phyloP scores from a whole-genome alignment of 2,113 vertebrate genomes.

The Phylloscopus trochiloides region DNA sequence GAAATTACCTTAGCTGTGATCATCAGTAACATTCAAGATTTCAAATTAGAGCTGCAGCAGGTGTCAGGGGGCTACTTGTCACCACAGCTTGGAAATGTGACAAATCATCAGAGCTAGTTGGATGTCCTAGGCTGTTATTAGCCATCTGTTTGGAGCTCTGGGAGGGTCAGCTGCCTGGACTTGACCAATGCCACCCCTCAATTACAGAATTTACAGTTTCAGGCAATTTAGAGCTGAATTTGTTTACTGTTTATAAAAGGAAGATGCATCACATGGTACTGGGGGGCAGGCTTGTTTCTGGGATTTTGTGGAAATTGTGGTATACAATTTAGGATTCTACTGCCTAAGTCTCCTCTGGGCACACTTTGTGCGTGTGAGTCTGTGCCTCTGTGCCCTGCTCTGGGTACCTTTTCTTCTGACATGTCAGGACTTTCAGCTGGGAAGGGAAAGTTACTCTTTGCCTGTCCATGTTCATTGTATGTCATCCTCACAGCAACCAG shows the following conservation, averaged over 20 bases:
- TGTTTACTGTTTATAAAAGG: not conserved
- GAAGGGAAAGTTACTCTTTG: not conserved
- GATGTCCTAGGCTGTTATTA: slow-evolving; percentile 59
- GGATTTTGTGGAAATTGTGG: not conserved
- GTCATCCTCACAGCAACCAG: not conserved
- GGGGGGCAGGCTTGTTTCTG: not conserved
- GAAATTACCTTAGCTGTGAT: not conserved
- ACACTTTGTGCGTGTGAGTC: not conserved
- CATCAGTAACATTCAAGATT: not conserved
- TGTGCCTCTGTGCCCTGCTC: not conserved
- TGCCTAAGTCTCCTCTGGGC: not conserved
- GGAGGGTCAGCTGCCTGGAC: slow-evolving; percentile 33
- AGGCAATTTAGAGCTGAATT: not conserved
- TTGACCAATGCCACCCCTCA: slow-evolving; percentile 24
- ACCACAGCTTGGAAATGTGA: slow-evolving; percentile 55
- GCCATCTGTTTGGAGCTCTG: slow-evolving; percentile 52
- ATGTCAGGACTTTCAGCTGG: not conserved
- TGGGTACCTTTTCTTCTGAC: not conserved
- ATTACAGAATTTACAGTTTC: not conserved
- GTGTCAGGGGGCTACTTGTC: slow-evolving; percentile 45
- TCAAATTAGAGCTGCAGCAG: slow-evolving; percentile 33
- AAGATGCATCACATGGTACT: not conserved
- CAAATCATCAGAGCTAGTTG: not conserved
- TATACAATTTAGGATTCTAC: not conserved
- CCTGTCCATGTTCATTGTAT: not conserved